phyloP scores from a whole-genome alignment of 2,113 vertebrate species.

The Thalassarche chlororhynchos region DNA sequence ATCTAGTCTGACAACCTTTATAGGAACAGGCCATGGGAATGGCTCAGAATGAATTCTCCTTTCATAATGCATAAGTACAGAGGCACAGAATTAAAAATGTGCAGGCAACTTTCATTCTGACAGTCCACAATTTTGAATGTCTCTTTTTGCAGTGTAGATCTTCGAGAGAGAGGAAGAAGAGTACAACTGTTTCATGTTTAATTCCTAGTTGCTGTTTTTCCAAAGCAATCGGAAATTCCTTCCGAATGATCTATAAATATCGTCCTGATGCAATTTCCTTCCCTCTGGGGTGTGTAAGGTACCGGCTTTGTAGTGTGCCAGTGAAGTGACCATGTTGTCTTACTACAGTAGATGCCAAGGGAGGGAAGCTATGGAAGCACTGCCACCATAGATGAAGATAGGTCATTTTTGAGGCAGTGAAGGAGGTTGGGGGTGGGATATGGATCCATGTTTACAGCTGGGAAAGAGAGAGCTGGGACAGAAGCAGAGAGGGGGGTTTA shows the following conservation, averaged over 20 bases:
- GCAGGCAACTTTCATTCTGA: neutral
- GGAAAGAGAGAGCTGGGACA: neutral
- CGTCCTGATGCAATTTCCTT: constrained; percentile 32
- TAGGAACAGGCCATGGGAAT: neutral
- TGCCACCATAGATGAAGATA: neutral
- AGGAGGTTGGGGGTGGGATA: neutral
- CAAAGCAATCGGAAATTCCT: neutral
- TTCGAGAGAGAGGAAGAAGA: neutral
- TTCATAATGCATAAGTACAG: constrained; percentile 26
- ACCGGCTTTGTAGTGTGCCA: neutral
- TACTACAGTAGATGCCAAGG: neutral
- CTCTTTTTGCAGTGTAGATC: neutral
- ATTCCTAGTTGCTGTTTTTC: neutral
- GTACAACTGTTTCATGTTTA: neutral
- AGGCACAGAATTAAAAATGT: constrained; percentile 26
- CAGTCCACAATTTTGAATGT: neutral
- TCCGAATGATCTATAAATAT: constrained; percentile 30
- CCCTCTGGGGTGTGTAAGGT: neutral
- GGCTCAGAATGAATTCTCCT: neutral
- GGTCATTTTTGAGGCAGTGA: neutral
- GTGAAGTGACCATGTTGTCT: neutral
- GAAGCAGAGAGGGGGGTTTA: neutral
- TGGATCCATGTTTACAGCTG: neutral
- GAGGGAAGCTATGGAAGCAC: neutral
- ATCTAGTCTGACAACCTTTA: constrained; percentile 49